Percentiles rank a stretch among this genome's conserved stretches.
Evolutionary conservation across 2,797 vertebrate species (phyloP).

Genomic region (Botia almorhae): DNA sequence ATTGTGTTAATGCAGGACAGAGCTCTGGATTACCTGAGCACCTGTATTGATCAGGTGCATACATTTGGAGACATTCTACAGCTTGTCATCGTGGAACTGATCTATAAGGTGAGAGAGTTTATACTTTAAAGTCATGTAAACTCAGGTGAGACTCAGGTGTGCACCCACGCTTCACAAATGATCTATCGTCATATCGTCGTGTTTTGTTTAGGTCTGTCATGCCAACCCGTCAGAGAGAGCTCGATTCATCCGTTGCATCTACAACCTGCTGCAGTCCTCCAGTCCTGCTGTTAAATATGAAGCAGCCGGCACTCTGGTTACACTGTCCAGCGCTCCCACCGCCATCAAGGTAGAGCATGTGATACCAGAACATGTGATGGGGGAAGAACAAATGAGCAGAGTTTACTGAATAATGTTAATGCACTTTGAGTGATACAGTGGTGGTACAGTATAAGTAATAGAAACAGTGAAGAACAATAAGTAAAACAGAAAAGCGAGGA

Average conservation of each 20-base stretch:
- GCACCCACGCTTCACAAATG: no score
- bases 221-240: constrained; percentile 97
- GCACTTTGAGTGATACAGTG: no score
- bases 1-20: constrained; percentile 82
- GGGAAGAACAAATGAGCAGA: no score
- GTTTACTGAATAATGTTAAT: no score
- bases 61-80: constrained; percentile 99
- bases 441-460: no score
- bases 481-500: no score
- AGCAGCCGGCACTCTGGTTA: constrained; percentile 96
- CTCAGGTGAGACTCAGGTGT: no score
- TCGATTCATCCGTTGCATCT: constrained; percentile 98
- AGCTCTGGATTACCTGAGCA: constrained; percentile 98
- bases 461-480: no score
- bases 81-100: constrained; percentile 97
- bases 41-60: constrained; percentile 98
- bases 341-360: constrained; percentile 88
- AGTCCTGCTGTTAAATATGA: constrained; percentile 99
- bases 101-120: constrained; percentile 90
- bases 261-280: constrained; percentile 96
- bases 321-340: constrained; percentile 96
- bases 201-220: constrained; percentile 87
- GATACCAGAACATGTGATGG: neutral
- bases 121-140: neutral
- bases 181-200: neutral